Base-by-base conservation (phyloP, 1,140 invertebrate species). In the Aleiodes sp. region DNA sequence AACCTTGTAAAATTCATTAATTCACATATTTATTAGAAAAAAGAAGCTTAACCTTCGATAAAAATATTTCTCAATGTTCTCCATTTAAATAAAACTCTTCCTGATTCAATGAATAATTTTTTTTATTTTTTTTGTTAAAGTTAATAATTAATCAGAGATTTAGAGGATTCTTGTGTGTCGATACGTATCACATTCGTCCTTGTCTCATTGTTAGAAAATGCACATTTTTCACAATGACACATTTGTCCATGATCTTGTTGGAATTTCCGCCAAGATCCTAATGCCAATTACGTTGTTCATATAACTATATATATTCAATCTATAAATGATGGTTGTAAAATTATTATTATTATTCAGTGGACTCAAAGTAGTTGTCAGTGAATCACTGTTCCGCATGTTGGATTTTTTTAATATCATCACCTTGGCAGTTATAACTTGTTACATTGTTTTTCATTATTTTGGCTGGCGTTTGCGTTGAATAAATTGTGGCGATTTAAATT, bases 161-260 rank as follows among this genome's bases (percentile, higher is more conserved):
- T 16, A 0, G 4, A 12, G 12, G 4, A 43, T 56, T 9, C 6
- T 26, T 24, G 10, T 1, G 10, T 56, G 12, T 9, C 21, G 19
- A 9, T 56, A 12, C 24, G 26, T 24, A 56, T 56, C 9, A 7
- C 8, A 26, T n/a, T n/a, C 12, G 24, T 26, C 24, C 21, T 21
- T 52, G 21, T 12, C n/a, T n/a, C n/a, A n/a, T n/a, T 56, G 24
- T 7, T 10, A 12, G 26, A 24, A 26, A 56, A 24, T 56, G 24
- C 26, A 56, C 19, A 56, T 56, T 56, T 56, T 16, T 56, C 46
- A 56, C 26, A 24, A 29, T 59, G 26, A 59, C 56, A n/a, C 26
- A 26, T 56, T 16, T 56, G 56, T 31, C 56, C 56, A 26, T 59
- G 56, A 59, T 59, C 56, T 59, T 59, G 56, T 31, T 59, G 56